Base-by-base conservation (phyloP, 2,113 vertebrate genomes). In the Vidua macroura region DNA sequence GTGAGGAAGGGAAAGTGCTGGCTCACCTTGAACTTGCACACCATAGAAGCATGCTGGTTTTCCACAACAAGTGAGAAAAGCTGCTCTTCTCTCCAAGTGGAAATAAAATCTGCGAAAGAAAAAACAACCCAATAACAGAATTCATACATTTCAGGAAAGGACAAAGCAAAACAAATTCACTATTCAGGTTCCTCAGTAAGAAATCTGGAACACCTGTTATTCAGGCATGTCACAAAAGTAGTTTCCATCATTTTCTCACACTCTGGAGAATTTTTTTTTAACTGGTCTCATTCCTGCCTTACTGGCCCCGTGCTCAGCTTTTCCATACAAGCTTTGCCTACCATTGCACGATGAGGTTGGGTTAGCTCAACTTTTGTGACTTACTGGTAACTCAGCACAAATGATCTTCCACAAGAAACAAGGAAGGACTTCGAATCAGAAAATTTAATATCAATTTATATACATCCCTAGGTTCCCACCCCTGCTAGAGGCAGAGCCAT, bases 161-260 rank as follows among this genome's bases (percentile, higher is more conserved):
- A 14, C 70, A 8, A 89, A 75, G 55, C 55, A 83, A 91, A 94
- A 88, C 1, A 1, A 83, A 88, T 76, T 83, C 15, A 51, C 59
- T 83, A 11, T 51, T 95, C 23, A 59, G 4, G 33, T 86, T 92
- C 44, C 30, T 37, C 56, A 77, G 63, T 24, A 37, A 93, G 70
- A 14, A 66, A 37, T 48, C 56, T 83, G 35, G 17, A 88, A 83
- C 31, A 63, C 27, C 16, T 85, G 0, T 83, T 73, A 58, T 39
- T 83, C 52, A 81, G 56, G 7, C 48, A 52, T 15, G 33, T 12
- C 79, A 70, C 13, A 15, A 33, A 60, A 88, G 28, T 43, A 70
- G 46, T 83, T 90, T 58, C 63, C 63, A 88, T 22, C 16, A 35
- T 88, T 83, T 92, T 87, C 43, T 83, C 33, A 70, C n/a, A 46